Base-by-base conservation (phyloP, 2,797 vertebrate genomes). In the Eulemur coronatus region DNA sequence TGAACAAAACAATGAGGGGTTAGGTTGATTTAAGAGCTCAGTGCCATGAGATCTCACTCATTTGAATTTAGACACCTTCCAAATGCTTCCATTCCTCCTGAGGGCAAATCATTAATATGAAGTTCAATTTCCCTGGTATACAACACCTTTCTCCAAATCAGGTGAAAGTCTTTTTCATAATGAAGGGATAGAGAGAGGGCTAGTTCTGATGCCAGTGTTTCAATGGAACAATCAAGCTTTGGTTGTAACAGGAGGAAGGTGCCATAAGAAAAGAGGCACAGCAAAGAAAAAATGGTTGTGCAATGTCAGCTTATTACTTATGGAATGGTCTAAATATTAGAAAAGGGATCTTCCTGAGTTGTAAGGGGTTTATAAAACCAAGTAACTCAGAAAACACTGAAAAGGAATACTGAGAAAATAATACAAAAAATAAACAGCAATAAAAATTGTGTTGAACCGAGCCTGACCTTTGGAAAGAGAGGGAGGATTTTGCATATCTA, bases 381-480 rank as follows among this genome's bases (percentile, higher is more conserved):
- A 97, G 33, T 65, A 91, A 92, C 61, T 48, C 28, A 35, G 75
- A 89, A 95, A 69, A 28, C 67, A 72, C 28, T 55, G 24, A 52
- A 78, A 95, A 81, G 30, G 18, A 67, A 91, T 48, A 48, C 18
- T 38, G 85, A 92, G 79, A 91, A 96, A 96, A 92, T 48, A 92
- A 84, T 76, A 80, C 79, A 69, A 84, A 93, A 94, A 90, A 75
- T 90, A 91, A 87, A 70, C 6, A 94, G 82, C 79, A 78, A 78
- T 57, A 96, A 91, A 91, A 97, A 97, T 87, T 84, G 13, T 92
- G 33, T 76, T 82, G 82, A 97, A 81, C 57, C 0, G 15, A 96
- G 69, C 24, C 79, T 91, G 89, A 97, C 89, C 69, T 97, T 95
- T 94, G 76, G 65, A 93, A 93, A 97, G 43, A 79, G 20, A 86